Conservation (phyloP, 2,888 invertebrate species). For the Drosophila colorata region DNA sequence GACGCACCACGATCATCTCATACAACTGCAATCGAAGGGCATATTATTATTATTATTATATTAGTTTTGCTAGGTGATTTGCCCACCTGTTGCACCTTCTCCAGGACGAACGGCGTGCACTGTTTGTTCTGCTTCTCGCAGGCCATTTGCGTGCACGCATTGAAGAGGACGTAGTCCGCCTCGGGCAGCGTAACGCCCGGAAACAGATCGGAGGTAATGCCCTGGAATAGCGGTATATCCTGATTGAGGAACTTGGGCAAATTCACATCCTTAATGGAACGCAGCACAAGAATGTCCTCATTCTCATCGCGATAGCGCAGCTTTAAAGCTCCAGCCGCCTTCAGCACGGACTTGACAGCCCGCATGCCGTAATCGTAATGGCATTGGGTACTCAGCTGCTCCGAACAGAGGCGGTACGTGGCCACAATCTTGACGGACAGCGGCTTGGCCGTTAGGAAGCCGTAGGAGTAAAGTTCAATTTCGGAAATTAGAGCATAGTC, state of each 20-base stretch:
- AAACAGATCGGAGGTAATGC: conserved; percentile 97
- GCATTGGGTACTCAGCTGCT: conserved; percentile 96
- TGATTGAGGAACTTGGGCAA: conserved; percentile 96
- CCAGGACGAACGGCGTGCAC: conserved; percentile 93
- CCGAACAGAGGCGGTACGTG: conserved; percentile 96
- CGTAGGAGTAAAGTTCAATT: conserved; percentile 96
- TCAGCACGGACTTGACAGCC: conserved; percentile 96
- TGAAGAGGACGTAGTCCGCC: conserved; percentile 91
- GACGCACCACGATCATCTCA: conserved; percentile 97
- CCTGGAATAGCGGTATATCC: conserved; percentile 95
- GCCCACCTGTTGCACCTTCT: conserved; percentile 89
- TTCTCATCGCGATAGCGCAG: conserved; percentile 94
- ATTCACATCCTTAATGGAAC: conserved; percentile 97
- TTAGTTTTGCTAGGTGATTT: rapidly evolving
- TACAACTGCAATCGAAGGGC: conserved; percentile 88
- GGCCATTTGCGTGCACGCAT: conserved; percentile 87
- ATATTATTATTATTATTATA: too few relatives aligned
- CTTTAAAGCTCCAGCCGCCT: conserved; percentile 96
- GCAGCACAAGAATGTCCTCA: conserved; percentile 93
- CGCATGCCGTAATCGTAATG: conserved; percentile 99
- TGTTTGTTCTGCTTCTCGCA: conserved; percentile 92
- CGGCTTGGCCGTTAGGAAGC: conserved; percentile 94
- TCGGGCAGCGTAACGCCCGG: conserved; percentile 92
- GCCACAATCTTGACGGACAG: conserved; percentile 97
- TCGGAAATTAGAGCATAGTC: conserved; percentile 98